These are phyloP conservation scores for Lepas anatifera DNA, from an alignment of 2,888 invertebrate species.

Conservation along the genomic window DNA sequence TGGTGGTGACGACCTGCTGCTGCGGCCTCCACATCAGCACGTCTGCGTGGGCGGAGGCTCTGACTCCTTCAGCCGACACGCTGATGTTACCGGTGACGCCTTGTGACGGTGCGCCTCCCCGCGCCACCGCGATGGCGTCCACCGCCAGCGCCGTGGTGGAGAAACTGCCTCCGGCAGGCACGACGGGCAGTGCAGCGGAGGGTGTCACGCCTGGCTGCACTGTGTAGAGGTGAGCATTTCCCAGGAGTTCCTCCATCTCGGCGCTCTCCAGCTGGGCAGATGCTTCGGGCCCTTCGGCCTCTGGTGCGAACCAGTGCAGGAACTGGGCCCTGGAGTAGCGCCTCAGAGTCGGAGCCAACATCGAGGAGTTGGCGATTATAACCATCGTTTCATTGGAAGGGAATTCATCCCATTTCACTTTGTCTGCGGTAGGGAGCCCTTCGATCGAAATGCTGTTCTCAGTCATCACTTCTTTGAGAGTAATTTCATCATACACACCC, in stretches of 20 bases:
- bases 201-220: not conserved
- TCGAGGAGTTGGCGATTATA: not conserved
- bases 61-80: not conserved
- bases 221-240: not conserved
- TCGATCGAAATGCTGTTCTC: too few species aligned
- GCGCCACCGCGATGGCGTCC: not conserved
- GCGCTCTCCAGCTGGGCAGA: not conserved
- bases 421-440: too few species aligned
- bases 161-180: too few species aligned
- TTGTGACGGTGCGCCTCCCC: not conserved
- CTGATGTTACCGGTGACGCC: not conserved
- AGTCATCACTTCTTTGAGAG: too few species aligned
- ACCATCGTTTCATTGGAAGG: too few species aligned
- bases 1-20: not conserved
- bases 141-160: too few species aligned
- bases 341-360: not conserved
- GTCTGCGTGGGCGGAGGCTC: not conserved
- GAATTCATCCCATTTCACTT: too few species aligned
- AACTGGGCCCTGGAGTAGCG: not conserved
- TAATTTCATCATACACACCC: not conserved
- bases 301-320: not conserved
- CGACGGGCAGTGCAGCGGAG: not conserved
- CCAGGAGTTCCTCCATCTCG: not conserved
- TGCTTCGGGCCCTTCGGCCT: not conserved
- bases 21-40: not conserved